Evolutionary conservation across 2,113 vertebrate genomes (phyloP).

Genomic region (Gobius niger): DNA sequence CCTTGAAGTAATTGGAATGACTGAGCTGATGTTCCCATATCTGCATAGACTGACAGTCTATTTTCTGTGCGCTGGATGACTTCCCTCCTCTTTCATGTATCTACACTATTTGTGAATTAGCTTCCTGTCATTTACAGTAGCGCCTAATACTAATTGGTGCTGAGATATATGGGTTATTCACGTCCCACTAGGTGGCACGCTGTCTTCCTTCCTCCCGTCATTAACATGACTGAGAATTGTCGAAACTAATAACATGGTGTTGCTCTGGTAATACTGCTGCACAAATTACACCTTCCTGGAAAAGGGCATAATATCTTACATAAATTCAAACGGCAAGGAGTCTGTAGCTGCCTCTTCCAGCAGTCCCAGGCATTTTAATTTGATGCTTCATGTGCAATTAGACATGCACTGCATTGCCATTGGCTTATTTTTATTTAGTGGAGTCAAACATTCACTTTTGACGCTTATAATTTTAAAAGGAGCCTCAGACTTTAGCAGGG

Average conservation of each 20-base stretch:
- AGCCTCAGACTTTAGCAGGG: conserved; percentile 19
- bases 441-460: conserved; percentile 63
- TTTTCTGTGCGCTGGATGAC: conserved; percentile 60
- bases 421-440: conserved; percentile 67
- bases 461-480: conserved; percentile 47
- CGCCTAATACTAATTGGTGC: conserved; percentile 71
- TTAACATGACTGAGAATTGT: conserved; percentile 69
- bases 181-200: conserved; percentile 66
- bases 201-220: conserved; percentile 54
- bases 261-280: conserved; percentile 56
- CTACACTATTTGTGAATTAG: conserved; percentile 72
- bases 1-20: conserved; percentile 75
- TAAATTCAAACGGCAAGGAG: conserved; percentile 48
- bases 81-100: conserved; percentile 72
- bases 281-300: conserved; percentile 68
- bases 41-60: conserved; percentile 65
- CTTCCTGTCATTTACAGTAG: conserved; percentile 69
- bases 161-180: conserved; percentile 71
- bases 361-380: conserved; percentile 68
- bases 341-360: conserved; percentile 41
- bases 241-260: conserved; percentile 65
- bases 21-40: conserved; percentile 60
- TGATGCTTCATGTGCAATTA: conserved; percentile 73
- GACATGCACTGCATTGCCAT: conserved; percentile 60
- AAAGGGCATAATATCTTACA: conserved; percentile 59